Evolutionary conservation across 2,113 vertebrate species (phyloP).

Genomic region (Catharus bicknelli): DNA sequence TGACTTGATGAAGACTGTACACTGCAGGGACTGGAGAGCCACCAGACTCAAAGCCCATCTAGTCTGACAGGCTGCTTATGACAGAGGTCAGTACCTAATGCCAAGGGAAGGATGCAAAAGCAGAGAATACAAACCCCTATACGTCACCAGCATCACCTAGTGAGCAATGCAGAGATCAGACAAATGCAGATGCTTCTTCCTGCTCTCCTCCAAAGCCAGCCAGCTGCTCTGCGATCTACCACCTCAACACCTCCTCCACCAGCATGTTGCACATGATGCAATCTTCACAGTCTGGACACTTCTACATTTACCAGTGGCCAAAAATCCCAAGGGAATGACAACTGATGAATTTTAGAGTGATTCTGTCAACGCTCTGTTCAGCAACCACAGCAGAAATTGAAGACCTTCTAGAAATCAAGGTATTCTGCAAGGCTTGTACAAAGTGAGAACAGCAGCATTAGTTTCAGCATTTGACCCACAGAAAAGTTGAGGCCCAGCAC

Average conservation of each 20-base stretch:
- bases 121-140: not conserved
- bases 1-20: not conserved
- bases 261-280: not conserved
- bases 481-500: not conserved
- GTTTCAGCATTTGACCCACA: not conserved
- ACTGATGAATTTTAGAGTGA: not conserved
- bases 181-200: not conserved
- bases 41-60: not conserved
- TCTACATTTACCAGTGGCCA: not conserved
- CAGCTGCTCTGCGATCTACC: not conserved
- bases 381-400: not conserved
- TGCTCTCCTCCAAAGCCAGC: not conserved
- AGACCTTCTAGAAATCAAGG: not conserved
- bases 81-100: not conserved
- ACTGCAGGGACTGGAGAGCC: not conserved
- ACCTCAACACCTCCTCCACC: conserved; percentile 41
- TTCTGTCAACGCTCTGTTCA: not conserved
- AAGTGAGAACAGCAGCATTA: not conserved
- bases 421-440: not conserved
- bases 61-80: not conserved
- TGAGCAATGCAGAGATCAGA: not conserved
- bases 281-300: not conserved
- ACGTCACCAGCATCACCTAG: not conserved
- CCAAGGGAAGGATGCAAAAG: not conserved
- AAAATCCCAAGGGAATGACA: not conserved